These are phyloP conservation scores for Pelvicachromis taeniatus DNA, from an alignment of 2,113 vertebrate genomes.

Conservation along the genomic window DNA sequence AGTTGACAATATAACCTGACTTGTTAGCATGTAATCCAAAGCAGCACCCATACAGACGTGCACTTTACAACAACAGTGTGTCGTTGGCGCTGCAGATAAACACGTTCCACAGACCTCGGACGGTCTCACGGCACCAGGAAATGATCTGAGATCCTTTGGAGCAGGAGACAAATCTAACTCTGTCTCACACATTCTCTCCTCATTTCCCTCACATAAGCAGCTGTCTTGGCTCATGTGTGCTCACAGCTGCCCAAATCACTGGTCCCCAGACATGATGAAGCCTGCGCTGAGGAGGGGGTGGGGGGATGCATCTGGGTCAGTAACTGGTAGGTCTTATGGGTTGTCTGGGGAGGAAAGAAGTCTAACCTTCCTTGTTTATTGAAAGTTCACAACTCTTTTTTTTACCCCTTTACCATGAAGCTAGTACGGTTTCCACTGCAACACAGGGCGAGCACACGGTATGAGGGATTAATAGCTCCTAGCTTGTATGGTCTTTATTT, in stretches of 20 bases:
- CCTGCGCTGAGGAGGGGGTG: slow-evolving; percentile 2
- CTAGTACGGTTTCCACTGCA: not conserved
- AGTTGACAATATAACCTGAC: not conserved
- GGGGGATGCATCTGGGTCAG: slow-evolving; percentile 64
- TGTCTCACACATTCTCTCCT: slow-evolving; percentile 53
- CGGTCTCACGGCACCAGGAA: slow-evolving; percentile 56
- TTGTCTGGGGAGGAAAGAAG: not conserved
- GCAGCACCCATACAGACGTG: not conserved
- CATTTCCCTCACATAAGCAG: slow-evolving; percentile 55
- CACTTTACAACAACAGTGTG: not conserved
- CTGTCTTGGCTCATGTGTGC: slow-evolving; percentile 66
- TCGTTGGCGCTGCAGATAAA: slow-evolving; percentile 5
- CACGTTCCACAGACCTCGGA: not conserved
- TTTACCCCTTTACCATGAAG: not conserved
- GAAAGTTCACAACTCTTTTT: not conserved
- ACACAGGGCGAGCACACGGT: not conserved
- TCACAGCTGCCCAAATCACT: slow-evolving; percentile 69
- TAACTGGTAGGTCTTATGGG: slow-evolving; percentile 38
- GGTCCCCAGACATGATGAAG: slow-evolving; percentile 57
- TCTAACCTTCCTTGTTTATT: not conserved
- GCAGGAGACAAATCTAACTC: slow-evolving; percentile 44
- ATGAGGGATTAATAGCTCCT: not conserved
- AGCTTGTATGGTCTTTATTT: not conserved
- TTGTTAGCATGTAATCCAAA: not conserved
- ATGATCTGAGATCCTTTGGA: slow-evolving; percentile 45